Percentiles rank a stretch among this genome's conserved stretches.
These are phyloP conservation scores for Xestobium rufovillosum DNA, from an alignment of 2,888 invertebrate genomes.

Conservation along the genomic window DNA sequence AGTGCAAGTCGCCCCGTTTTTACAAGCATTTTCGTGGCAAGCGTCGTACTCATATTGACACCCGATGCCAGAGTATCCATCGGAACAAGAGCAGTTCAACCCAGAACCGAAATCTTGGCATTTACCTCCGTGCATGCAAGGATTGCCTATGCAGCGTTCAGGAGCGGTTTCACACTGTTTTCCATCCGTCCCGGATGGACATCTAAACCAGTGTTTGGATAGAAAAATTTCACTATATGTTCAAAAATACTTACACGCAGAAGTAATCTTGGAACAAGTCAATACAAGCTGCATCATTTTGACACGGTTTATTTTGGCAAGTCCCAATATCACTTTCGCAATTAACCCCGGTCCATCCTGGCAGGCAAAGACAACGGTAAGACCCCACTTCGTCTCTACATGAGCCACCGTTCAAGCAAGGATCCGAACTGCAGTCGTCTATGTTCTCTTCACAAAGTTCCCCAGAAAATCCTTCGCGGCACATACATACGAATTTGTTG, in stretches of 20 bases:
- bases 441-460: constrained; percentile 76
- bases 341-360: constrained; percentile 80
- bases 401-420: constrained; percentile 82
- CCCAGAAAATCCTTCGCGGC: constrained; percentile 83
- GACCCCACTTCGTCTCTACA: constrained; percentile 81
- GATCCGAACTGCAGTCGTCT: constrained; percentile 77
- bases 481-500: constrained; percentile 80
- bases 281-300: constrained; percentile 87
- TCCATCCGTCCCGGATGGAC: constrained; percentile 92
- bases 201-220: constrained; percentile 45
- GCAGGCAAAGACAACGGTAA: constrained; percentile 73
- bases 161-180: constrained; percentile 96
- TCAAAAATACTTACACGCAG: constrained; percentile 66
- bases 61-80: constrained; percentile 65
- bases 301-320: constrained; percentile 80
- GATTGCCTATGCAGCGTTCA: constrained; percentile 86
- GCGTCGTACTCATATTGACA: constrained; percentile 93
- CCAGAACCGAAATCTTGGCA: constrained; percentile 95
- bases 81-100: constrained; percentile 86
- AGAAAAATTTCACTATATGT: constrained; percentile 4
- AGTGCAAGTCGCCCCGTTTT: constrained; percentile 87
- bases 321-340: constrained; percentile 85
- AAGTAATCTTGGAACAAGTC: constrained; percentile 85
- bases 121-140: constrained; percentile 93
- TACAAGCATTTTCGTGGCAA: constrained; percentile 81